A percentile compares a stretch with the other conserved stretches of the same genome.
phyloP scores from a whole-genome alignment of 2,797 vertebrate genomes.

The Ctenopoma multispine region DNA sequence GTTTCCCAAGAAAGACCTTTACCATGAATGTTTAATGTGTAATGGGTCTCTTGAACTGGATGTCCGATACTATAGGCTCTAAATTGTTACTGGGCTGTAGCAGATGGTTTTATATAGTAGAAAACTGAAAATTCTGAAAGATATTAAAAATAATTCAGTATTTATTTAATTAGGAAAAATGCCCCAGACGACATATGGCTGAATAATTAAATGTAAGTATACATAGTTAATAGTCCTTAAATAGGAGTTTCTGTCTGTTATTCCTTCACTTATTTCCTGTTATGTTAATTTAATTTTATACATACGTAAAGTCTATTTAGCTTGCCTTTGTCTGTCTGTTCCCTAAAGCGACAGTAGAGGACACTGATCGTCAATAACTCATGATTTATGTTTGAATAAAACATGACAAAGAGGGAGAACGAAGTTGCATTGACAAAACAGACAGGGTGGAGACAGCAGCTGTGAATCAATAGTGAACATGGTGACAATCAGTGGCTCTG shows the following conservation, averaged over 20 bases:
- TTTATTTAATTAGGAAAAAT: slow-evolving; percentile 26
- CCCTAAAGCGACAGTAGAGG: slow-evolving; percentile 63
- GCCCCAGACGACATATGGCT: slow-evolving; percentile 9
- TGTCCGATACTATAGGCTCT: slow-evolving; percentile 13
- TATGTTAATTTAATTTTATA: slow-evolving; percentile 14
- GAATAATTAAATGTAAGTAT: slow-evolving; percentile 28
- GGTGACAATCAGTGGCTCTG: slow-evolving; percentile 60
- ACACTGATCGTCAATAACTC: slow-evolving; percentile 66
- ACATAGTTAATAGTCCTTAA: slow-evolving; percentile 2
- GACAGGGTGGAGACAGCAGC: slow-evolving; percentile 39
- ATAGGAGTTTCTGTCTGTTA: slow-evolving; percentile 2
- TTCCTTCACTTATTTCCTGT: slow-evolving; percentile 1
- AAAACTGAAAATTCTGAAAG: slow-evolving; percentile 20
- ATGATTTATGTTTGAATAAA: slow-evolving; percentile 55
- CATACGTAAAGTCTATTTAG: slow-evolving; percentile 32
- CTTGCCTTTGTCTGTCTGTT: slow-evolving; percentile 30
- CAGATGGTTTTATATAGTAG: slow-evolving; percentile 1
- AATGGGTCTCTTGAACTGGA: slow-evolving; percentile 32
- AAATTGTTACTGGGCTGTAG: slow-evolving; percentile 9
- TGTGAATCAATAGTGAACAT: slow-evolving; percentile 67
- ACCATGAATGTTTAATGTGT: slow-evolving; percentile 19
- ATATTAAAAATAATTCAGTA: slow-evolving; percentile 32
- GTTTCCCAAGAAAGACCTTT: slow-evolving; percentile 34
- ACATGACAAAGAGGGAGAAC: slow-evolving; percentile 24
- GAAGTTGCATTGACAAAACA: slow-evolving; percentile 52